Base-by-base conservation (phyloP, 37 sponge, comb jelly and placozoan species). In the Halisarca cf. caerulea region DNA sequence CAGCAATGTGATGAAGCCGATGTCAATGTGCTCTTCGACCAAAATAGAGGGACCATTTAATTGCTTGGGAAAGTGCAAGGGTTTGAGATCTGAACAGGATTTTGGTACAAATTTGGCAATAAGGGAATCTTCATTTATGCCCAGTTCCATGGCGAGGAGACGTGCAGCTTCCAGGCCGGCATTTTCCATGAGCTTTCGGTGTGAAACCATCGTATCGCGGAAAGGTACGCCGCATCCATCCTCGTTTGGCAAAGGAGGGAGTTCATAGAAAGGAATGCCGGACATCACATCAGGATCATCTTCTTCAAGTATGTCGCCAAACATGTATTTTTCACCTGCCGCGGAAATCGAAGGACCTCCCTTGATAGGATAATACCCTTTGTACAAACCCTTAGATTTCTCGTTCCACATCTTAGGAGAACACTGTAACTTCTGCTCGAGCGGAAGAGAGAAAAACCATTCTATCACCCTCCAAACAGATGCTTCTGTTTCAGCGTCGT, bases 1-100 rank as follows among this genome's bases (percentile, higher is more conserved):
- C 17, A 88, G 84, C 28, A 88, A 37, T 9, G 89, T 88, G 28
- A 88, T 62, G 79, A 88, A 88, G 0, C 21, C 43, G 37, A 40
- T 53, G 40, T 88, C 89, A 61, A 32, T n/a, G 57, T 88, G 89
- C 55, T 77, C 84, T 27, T 75, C 79, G 2, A 59, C 54, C 2
- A 88, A 24, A 0, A 47, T 38, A 44, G 27, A 58, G 27, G 25
- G 42, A 32, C 8, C 27, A 3, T 44, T 45, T 18, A 18, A 21
- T 14, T 38, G 7, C 8, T 59, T 59, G 15, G 89, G 80, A 0
- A 83, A 88, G 72, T 88, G 84, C 89, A 88, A 78, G 39, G 83
- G 3, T 0, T 80, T 47, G 24, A 83, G 70, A 55, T 53, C 83
- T 21, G 89, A 70, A 35, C 28, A 14, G 11, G 88, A 32, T 21